Evolutionary conservation across 2,888 invertebrate genomes (phyloP).

Genomic region (Nematopogon swammerdamellus): DNA sequence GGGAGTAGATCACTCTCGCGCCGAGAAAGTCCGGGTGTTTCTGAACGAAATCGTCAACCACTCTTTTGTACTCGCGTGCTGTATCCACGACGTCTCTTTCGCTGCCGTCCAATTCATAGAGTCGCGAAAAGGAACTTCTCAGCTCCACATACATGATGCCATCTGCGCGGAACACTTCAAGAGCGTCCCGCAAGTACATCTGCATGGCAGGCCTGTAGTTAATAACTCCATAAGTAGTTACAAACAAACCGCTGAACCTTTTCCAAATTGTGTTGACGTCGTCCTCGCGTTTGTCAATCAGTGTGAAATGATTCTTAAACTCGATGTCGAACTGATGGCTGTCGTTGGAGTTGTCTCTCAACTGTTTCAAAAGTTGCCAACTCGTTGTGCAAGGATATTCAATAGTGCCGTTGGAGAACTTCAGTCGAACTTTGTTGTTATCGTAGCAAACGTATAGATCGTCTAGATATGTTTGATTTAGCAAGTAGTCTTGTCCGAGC

Average conservation of each 20-base stretch:
- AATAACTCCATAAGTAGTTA: conserved; percentile 48
- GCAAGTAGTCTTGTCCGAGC: conserved; percentile 55
- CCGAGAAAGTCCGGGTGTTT: conserved; percentile 66
- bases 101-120: conserved; percentile 64
- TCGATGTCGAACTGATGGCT: conserved; percentile 44
- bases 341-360: conserved; percentile 37
- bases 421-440: conserved; percentile 25
- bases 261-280: conserved; percentile 60
- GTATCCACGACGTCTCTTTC: conserved; percentile 47
- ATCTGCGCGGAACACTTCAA: conserved; percentile 63
- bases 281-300: conserved; percentile 40
- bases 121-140: conserved; percentile 52
- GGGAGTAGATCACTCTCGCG: conserved; percentile 63
- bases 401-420: conserved; percentile 29
- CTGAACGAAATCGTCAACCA: conserved; percentile 53
- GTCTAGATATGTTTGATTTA: conserved; percentile 61
- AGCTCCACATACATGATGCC: conserved; percentile 70
- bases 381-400: conserved; percentile 26
- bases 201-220: conserved; percentile 61
- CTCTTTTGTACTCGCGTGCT: conserved; percentile 50
- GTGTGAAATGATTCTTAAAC: conserved; percentile 50
- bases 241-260: conserved; percentile 53
- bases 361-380: conserved; percentile 51
- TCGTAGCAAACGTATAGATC: conserved; percentile 55
- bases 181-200: conserved; percentile 58